Base-by-base conservation (phyloP, 1,140 invertebrate species). In the Episyrphus balteatus region DNA sequence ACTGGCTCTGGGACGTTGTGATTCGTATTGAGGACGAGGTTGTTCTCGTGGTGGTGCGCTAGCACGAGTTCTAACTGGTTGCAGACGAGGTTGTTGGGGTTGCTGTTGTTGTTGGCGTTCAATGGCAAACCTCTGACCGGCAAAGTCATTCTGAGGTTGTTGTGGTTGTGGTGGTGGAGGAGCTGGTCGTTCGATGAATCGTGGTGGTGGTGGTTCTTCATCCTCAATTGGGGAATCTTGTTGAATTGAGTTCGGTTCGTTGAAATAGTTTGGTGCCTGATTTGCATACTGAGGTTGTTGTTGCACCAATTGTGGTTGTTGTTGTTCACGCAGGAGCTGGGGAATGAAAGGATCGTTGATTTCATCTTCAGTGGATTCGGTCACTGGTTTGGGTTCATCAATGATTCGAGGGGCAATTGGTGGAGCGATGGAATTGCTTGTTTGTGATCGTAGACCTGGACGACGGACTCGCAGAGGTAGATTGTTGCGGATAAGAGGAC, bases 321-420 rank as follows among this genome's bases (percentile, higher is more conserved):
- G 64, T 40, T 67, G 58, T 12, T 66, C 59, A 9, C 62, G 56
- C 7, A 66, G 34, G 7, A 65, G 50, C 45, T 58, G 56, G 1
- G 62, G 57, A 42, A 66, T 47, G 39, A 54, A 68, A 1, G 52
- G 55, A 41, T 64, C 52, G 11, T 59, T 73, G 13, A 58, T 56
- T 42, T 69, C 55, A 54, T 77, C 73, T 67, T 78, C 73, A n/a
- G 70, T 70, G 47, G 73, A 69, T 54, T 78, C 73, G 9, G 74
- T 75, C 26, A 77, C 73, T 17, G 77, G 74, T 55, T 77, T 76
- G 11, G 63, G 55, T 47, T 75, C 78, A 32, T 77, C 78, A 51
- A 66, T 54, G 14, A 2, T 56, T 37, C 59, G 53, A 9, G 68
- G 70, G 48, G 75, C 74, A 6, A 70, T 64, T 3, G 73, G 69